phyloP scores from a whole-genome alignment of 1,140 invertebrate species.

The Acromyrmex heyeri region DNA sequence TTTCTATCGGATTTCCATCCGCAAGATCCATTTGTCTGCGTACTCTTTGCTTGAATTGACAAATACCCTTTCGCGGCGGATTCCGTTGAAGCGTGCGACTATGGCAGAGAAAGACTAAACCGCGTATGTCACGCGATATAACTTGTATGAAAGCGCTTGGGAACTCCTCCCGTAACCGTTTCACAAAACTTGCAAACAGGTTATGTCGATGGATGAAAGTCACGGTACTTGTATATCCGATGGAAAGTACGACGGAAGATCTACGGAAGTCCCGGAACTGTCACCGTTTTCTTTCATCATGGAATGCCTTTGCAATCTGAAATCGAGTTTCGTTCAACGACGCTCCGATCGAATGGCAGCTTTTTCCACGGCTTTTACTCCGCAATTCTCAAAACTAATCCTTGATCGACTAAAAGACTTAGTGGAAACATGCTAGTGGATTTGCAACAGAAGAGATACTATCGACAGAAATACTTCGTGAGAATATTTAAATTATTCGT shows the following conservation, averaged over 20 bases:
- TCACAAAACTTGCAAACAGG: slow-evolving; percentile 59
- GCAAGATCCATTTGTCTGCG: slow-evolving; percentile 70
- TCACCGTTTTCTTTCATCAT: slow-evolving; percentile 42
- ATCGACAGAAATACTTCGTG: neutral
- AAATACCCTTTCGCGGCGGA: slow-evolving; percentile 60
- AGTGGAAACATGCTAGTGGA: neutral
- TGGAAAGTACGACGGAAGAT: slow-evolving; percentile 32
- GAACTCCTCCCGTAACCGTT: slow-evolving; percentile 50
- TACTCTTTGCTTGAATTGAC: slow-evolving; percentile 68
- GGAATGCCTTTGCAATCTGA: slow-evolving; percentile 31
- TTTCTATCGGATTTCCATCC: slow-evolving; percentile 35
- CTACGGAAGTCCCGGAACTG: slow-evolving; percentile 41
- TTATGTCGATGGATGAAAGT: slow-evolving; percentile 45
- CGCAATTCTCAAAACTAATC: neutral
- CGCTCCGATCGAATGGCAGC: neutral
- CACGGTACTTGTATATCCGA: slow-evolving; percentile 10
- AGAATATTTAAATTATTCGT: neutral
- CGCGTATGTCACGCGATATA: slow-evolving; percentile 54
- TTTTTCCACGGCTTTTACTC: slow-evolving; percentile 4
- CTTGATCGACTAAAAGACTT: neutral
- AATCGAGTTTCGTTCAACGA: slow-evolving; percentile 34
- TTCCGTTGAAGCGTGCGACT: slow-evolving; percentile 20
- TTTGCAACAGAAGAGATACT: neutral
- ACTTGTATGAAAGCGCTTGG: slow-evolving; percentile 66
- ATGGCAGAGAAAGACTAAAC: slow-evolving; percentile 36